Conservation (phyloP, 2,888 invertebrate species). For the Iphiclides podalirius region DNA sequence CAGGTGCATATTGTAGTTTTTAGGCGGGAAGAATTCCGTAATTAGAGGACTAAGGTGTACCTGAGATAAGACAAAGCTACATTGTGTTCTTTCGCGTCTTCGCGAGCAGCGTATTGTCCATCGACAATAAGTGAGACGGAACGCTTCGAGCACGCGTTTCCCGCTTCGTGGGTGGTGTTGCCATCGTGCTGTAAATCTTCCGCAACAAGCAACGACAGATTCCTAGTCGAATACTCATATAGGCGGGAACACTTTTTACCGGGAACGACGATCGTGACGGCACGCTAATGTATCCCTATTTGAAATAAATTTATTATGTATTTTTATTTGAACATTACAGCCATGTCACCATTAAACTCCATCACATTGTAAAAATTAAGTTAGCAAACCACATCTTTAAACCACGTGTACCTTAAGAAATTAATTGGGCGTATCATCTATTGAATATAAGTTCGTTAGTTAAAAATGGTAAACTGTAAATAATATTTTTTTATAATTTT, state of each 20-base stretch:
- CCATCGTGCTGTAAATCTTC: conserved; percentile 27
- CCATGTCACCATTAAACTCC: too few relatives aligned
- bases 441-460: too few relatives aligned
- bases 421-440: too few relatives aligned
- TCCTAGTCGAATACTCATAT: conserved; percentile 53
- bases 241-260: conserved; percentile 23
- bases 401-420: too few relatives aligned
- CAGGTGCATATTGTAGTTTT: conserved; percentile 51
- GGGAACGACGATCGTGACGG: conserved; percentile 60
- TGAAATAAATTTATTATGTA: too few relatives aligned
- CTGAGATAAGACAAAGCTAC: conserved; percentile 58
- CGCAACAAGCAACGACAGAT: conserved; percentile 46
- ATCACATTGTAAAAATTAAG: too few relatives aligned
- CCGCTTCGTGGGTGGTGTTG: conserved; percentile 55
- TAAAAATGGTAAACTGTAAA: too few relatives aligned
- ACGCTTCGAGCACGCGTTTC: conserved; percentile 31
- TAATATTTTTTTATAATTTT: too few relatives aligned
- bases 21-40: conserved; percentile 36
- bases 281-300: conserved; percentile 38
- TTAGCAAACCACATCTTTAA: too few relatives aligned
- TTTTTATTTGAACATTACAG: too few relatives aligned
- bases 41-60: conserved; percentile 37
- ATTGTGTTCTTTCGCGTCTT: conserved; percentile 42
- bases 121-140: conserved; percentile 29
- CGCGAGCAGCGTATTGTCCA: conserved; percentile 32